These are phyloP conservation scores for Drosophila arawakana DNA, from an alignment of 1,140 invertebrate species.

Conservation along the genomic window DNA sequence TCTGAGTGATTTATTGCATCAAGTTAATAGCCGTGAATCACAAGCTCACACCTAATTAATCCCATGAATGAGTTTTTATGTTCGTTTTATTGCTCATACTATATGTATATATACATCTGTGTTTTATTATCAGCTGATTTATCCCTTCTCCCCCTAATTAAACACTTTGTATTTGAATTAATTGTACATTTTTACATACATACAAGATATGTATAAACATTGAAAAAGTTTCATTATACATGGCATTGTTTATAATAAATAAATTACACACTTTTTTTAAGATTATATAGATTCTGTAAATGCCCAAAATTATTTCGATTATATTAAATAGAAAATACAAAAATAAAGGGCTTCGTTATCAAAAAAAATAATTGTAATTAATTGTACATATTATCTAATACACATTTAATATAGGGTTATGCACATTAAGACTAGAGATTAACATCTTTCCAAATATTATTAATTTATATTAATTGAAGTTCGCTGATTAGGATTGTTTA, in stretches of 20 bases:
- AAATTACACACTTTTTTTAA: conserved; percentile 28
- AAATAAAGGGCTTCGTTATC: conserved; percentile 6
- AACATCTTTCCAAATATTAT: conserved; percentile 8
- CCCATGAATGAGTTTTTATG: conserved; percentile 10
- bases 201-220: conserved; percentile 23
- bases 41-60: conserved; percentile 6
- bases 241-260: conserved; percentile 28
- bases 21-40: background rate
- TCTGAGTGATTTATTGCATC: conserved; percentile 32
- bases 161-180: conserved; percentile 24
- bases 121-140: background rate
- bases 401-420: conserved; percentile 12
- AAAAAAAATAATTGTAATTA: conserved; percentile 12
- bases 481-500: conserved; percentile 1
- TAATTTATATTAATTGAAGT: background rate
- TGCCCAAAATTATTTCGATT: conserved; percentile 33
- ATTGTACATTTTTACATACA: conserved; percentile 23
- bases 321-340: conserved; percentile 24
- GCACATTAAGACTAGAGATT: conserved; percentile 18
- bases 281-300: conserved; percentile 34
- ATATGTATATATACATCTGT: conserved; percentile 35
- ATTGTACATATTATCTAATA: conserved; percentile 12
- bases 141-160: conserved; percentile 9
- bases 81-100: conserved; percentile 46
- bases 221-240: conserved; percentile 20